Conservation (phyloP, 1,140 invertebrate genomes). For the Lamellibrachia luymesi region DNA sequence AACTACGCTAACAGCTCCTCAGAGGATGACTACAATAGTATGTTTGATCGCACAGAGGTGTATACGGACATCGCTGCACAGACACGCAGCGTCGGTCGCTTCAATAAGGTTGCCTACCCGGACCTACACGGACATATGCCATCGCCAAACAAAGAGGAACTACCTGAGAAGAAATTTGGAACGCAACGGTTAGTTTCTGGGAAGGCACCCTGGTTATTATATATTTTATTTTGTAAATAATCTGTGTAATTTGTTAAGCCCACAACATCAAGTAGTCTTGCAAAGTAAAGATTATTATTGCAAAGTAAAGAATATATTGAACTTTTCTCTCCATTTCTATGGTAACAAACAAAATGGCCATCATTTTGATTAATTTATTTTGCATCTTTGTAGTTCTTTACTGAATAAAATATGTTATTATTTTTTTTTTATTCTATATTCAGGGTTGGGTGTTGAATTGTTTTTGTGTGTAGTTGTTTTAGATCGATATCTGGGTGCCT, state of each 20-base stretch:
- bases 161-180: slow-evolving; percentile 50
- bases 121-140: slow-evolving; percentile 48
- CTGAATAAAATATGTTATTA: background rate
- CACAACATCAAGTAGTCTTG: too few species aligned
- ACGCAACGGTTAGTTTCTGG: slow-evolving; percentile 47
- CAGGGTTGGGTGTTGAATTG: background rate
- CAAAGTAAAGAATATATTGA: too few species aligned
- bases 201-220: too few species aligned
- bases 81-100: slow-evolving; percentile 47
- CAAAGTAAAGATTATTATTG: too few species aligned
- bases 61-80: slow-evolving; percentile 40
- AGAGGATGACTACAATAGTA: background rate
- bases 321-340: background rate
- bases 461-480: background rate
- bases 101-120: slow-evolving; percentile 54
- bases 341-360: background rate
- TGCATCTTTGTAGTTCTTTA: background rate
- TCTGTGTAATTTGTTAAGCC: too few species aligned
- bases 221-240: too few species aligned
- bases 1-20: background rate
- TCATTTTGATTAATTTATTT: background rate
- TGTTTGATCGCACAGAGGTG: slow-evolving; percentile 27
- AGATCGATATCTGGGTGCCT: too few species aligned
- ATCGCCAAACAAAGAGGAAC: slow-evolving; percentile 34
- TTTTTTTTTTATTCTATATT: background rate